Percentiles rank a stretch among this genome's conserved stretches.
Evolutionary conservation across 1,140 invertebrate species (phyloP).

Genomic region (Caerostris extrusa): DNA sequence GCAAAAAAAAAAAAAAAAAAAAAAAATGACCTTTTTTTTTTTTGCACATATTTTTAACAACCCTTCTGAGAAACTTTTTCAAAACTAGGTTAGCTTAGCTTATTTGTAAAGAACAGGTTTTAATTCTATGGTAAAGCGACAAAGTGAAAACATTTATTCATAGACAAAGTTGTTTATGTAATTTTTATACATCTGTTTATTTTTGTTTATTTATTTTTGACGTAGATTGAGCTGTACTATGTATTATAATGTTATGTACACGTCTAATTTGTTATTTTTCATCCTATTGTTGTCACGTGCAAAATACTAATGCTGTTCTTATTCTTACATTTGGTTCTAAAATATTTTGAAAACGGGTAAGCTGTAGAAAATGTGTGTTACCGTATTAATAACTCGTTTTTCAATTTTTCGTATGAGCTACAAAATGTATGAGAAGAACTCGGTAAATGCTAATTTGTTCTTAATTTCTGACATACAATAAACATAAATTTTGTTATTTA

Average conservation of each 20-base stretch:
- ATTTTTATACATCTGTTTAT: neutral
- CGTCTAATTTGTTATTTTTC: neutral
- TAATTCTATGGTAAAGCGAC: conserved; percentile 20
- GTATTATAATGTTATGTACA: neutral
- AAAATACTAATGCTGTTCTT: neutral
- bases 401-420: no score
- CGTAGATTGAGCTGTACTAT: neutral
- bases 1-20: neutral
- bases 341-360: no score
- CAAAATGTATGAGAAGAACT: no score
- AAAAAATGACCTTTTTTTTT: neutral
- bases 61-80: neutral
- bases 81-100: conserved; percentile 12
- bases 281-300: neutral
- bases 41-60: conserved; percentile 2
- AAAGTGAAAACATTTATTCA: neutral
- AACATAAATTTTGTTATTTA: no score
- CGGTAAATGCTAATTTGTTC: no score
- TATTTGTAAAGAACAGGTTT: conserved; percentile 9
- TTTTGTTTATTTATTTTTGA: neutral
- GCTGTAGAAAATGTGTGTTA: no score
- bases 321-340: no score
- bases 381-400: no score
- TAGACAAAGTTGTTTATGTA: neutral
- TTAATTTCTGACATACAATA: no score